Evolutionary conservation across 2,797 vertebrate genomes (phyloP).

Genomic region (Taeniopygia guttata): DNA sequence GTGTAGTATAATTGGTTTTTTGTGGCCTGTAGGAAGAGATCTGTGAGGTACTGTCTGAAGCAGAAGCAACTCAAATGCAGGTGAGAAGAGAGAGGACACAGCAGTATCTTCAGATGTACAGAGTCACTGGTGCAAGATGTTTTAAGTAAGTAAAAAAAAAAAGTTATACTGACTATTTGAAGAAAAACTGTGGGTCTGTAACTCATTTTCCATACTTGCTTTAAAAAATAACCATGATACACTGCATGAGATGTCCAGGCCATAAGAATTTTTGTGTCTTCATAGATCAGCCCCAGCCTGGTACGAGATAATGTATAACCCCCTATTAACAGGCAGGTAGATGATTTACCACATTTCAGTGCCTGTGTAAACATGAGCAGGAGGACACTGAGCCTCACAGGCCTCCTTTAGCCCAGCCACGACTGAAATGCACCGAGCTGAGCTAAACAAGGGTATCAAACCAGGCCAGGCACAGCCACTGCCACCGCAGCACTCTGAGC

Average conservation of each 20-base stretch:
- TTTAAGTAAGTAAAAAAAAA: neutral
- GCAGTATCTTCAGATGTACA: neutral
- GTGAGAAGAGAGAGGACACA: neutral
- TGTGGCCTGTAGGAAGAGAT: neutral
- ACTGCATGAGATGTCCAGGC: neutral
- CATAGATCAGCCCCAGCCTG: neutral
- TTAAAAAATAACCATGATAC: neutral
- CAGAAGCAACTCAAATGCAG: neutral
- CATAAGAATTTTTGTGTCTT: neutral
- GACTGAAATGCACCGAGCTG: slow-evolving; percentile 53
- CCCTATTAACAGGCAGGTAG: slow-evolving; percentile 35
- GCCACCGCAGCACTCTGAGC: neutral
- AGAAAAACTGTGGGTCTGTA: neutral
- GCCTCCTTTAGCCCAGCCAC: neutral
- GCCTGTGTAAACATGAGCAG: slow-evolving; percentile 41
- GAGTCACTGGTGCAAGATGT: neutral
- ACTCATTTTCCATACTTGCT: neutral
- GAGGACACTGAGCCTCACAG: neutral
- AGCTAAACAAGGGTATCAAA: slow-evolving; percentile 53
- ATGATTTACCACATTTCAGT: slow-evolving; percentile 58
- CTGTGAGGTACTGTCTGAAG: neutral
- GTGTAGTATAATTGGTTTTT: neutral
- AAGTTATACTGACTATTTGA: neutral
- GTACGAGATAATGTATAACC: slow-evolving; percentile 19
- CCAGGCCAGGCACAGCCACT: neutral